Evolutionary conservation across 1,140 invertebrate species (phyloP).

Genomic region (Drosophila micromelanica): DNA sequence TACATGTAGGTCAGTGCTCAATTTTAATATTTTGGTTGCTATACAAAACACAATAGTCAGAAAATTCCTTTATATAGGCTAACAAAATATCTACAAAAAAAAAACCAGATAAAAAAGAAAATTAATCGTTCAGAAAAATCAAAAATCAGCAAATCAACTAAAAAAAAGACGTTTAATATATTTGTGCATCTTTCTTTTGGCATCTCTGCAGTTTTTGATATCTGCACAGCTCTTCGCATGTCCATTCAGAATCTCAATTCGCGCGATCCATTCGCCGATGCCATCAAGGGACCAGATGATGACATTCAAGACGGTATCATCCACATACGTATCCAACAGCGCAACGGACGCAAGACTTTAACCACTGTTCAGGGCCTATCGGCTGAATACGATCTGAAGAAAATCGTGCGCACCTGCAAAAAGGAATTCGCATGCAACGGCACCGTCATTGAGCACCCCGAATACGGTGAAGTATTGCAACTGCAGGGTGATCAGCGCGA

Average conservation of each 20-base stretch:
- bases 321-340: slow-evolving; percentile 99
- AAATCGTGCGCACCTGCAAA: slow-evolving; percentile 99
- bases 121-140: slow-evolving; percentile 22
- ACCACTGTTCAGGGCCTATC: slow-evolving; percentile 96
- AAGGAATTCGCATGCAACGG: slow-evolving; percentile 99
- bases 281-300: slow-evolving; percentile 98
- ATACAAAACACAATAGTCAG: slow-evolving; percentile 36
- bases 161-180: background rate
- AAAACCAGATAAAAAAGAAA: slow-evolving; percentile 9
- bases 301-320: slow-evolving; percentile 98
- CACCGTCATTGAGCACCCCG: slow-evolving; percentile 97
- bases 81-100: slow-evolving; percentile 1
- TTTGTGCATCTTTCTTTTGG: slow-evolving; percentile 8
- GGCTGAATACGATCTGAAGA: slow-evolving; percentile 99
- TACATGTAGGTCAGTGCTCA: slow-evolving; percentile 14
- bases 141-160: background rate
- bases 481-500: slow-evolving; percentile 90
- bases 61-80: slow-evolving; percentile 29
- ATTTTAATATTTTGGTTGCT: slow-evolving; percentile 25
- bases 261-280: slow-evolving; percentile 94
- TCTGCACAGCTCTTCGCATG: slow-evolving; percentile 86
- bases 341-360: slow-evolving; percentile 99
- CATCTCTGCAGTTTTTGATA: background rate
- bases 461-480: slow-evolving; percentile 99
- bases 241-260: slow-evolving; percentile 97